Evolutionary conservation across 2,113 vertebrate species (phyloP).

Genomic region (Rhagologus leucostigma): DNA sequence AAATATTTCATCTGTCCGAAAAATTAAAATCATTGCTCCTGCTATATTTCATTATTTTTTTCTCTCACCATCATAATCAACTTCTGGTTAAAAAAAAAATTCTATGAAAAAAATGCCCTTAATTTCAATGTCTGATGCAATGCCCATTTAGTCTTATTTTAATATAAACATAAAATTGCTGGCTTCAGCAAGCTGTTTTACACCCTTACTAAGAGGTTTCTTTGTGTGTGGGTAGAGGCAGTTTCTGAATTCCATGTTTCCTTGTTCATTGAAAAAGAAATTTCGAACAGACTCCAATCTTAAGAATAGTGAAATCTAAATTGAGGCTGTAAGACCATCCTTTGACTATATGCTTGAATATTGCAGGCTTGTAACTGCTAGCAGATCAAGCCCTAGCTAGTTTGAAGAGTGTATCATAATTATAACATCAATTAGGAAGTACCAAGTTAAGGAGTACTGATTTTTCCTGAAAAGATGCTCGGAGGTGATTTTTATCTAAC

Average conservation of each 20-base stretch:
- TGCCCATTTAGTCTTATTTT: neutral
- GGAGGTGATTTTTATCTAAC: neutral
- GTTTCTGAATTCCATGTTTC: neutral
- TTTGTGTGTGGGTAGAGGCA: neutral
- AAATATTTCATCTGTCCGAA: neutral
- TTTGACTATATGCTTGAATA: neutral
- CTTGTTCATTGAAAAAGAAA: neutral
- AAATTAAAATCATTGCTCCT: neutral
- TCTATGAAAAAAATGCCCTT: neutral
- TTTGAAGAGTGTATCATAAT: neutral
- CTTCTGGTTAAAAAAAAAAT: neutral
- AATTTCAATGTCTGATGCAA: neutral
- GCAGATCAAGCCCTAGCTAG: neutral
- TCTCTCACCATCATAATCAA: neutral
- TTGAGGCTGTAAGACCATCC: neutral
- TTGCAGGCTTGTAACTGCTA: neutral
- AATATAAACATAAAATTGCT: neutral
- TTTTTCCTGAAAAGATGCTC: neutral
- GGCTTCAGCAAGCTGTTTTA: neutral
- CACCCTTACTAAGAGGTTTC: neutral
- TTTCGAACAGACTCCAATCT: neutral
- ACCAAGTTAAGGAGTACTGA: neutral
- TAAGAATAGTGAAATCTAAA: neutral
- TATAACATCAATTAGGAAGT: neutral
- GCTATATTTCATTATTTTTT: neutral